These are phyloP conservation scores for Pangasius mekongensis DNA, from an alignment of 2,797 vertebrate species.

Conservation along the genomic window DNA sequence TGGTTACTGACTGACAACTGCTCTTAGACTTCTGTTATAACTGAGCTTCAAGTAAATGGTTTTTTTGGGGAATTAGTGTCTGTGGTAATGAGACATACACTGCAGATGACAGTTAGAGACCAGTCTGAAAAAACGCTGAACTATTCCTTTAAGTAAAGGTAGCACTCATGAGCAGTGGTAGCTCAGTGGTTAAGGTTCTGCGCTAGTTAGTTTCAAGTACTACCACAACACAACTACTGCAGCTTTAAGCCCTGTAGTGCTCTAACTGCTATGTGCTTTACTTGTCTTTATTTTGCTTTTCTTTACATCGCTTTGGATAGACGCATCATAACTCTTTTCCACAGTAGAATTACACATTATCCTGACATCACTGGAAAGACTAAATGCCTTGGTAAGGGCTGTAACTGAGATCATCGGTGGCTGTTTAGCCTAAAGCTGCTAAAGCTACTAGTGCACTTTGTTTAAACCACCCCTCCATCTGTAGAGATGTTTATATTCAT, in stretches of 20 bases:
- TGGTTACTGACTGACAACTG: background rate
- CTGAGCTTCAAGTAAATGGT: background rate
- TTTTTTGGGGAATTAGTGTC: background rate
- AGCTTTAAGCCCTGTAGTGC: background rate
- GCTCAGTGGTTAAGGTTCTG: background rate
- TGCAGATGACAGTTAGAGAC: background rate
- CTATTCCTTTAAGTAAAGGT: background rate
- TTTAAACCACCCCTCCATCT: slow-evolving; percentile 9
- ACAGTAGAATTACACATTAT: background rate
- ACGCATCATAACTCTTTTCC: background rate
- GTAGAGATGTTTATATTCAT: slow-evolving; percentile 8
- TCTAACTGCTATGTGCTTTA: background rate
- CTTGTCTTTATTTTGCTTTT: background rate
- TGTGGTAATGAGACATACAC: too few relatives aligned
- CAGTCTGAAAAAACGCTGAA: background rate
- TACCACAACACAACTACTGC: too few relatives aligned
- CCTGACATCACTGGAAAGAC: background rate
- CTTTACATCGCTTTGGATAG: background rate
- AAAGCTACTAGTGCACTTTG: slow-evolving; percentile 29
- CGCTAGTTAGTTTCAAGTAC: background rate
- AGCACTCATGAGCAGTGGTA: background rate
- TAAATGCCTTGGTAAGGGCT: background rate
- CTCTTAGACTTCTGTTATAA: background rate
- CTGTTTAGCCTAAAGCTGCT: slow-evolving; percentile 48
- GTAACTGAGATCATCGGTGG: slow-evolving; percentile 44